Evolutionary conservation across 2,113 vertebrate species (phyloP), one percentile per base, ranked within the genome.

Genomic region (Dipodomys spectabilis): DNA sequence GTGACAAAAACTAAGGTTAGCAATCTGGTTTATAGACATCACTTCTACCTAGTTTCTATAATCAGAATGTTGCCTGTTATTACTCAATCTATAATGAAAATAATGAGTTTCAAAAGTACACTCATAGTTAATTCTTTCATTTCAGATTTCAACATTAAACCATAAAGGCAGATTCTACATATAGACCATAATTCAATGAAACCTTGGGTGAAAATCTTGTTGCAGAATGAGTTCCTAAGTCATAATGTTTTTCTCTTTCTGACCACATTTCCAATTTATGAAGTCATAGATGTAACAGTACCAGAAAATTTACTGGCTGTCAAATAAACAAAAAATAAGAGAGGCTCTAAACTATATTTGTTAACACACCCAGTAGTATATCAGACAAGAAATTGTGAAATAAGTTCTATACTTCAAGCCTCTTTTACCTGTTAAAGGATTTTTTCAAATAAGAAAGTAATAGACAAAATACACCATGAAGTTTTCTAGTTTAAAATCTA

Each of bases 311-410:
- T 39, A 39, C 39, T 39, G 44, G 44, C 86, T 90, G 82, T 94
- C 96, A 95, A 92, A 93, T 79, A 90, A 91, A 81, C 45, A 15
- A 75, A 82, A 95, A 94, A 87, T 75, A 86, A 93, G 93, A 95
- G 65, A 67, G 64, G 20, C 28, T 85, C 64, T 74, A 92, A 90
- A 90, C 78, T 88, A 19, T 74, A 53, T 88, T 85, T 90, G 71
- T 82, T 94, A 95, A 82, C 27, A 88, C 23, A 10, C 73, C 39
- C 39, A 39, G 85, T 78, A 84, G 23, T 68, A 80, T 73, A 85
- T 94, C 69, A 90, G 75, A 25, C 45, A 85, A 96, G 85, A 92
- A 90, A 95, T 20, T 95, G 9, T 81, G 30, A 82, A 49, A n/a
- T 25, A 79, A 82, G 13, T 65, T 94, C 86, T 80, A 78, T 64